Conservation (phyloP, 2,113 vertebrate genomes). For the Anser cygnoides region DNA sequence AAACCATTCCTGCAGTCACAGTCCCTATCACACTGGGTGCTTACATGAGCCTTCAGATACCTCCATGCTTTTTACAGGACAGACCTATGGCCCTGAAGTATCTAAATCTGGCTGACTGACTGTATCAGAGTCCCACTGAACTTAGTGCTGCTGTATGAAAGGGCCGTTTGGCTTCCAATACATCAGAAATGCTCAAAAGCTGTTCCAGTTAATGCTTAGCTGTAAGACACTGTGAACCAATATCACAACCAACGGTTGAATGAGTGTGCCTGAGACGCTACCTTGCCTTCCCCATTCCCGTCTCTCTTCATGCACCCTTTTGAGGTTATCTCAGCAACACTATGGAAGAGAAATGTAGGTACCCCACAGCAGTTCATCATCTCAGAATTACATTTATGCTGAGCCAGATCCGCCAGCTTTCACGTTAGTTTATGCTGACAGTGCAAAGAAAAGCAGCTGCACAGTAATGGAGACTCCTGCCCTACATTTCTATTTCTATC, state of each 20-base stretch:
- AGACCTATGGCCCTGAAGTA: not conserved
- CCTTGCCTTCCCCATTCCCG: not conserved
- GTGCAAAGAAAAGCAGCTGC: conserved; percentile 58
- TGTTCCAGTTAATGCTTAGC: not conserved
- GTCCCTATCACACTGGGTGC: not conserved
- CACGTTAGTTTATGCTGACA: conserved; percentile 19
- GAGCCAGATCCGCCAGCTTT: conserved; percentile 52
- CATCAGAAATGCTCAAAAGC: not conserved
- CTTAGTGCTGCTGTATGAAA: not conserved
- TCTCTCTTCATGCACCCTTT: not conserved
- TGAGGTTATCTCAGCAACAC: not conserved
- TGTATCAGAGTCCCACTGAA: not conserved
- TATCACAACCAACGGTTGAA: not conserved
- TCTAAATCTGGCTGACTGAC: not conserved
- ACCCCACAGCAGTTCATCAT: conserved; percentile 18
- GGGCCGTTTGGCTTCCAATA: not conserved
- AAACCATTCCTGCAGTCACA: not conserved
- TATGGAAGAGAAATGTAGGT: conserved; percentile 1
- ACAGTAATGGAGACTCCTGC: conserved; percentile 52
- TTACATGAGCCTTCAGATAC: not conserved
- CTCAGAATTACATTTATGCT: conserved; percentile 40
- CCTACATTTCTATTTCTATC: conserved; percentile 63
- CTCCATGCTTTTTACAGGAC: not conserved
- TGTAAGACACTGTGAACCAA: not conserved
- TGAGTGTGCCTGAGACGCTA: not conserved